phyloP scores from a whole-genome alignment of 1,140 invertebrate species.

The Magallana angulata region DNA sequence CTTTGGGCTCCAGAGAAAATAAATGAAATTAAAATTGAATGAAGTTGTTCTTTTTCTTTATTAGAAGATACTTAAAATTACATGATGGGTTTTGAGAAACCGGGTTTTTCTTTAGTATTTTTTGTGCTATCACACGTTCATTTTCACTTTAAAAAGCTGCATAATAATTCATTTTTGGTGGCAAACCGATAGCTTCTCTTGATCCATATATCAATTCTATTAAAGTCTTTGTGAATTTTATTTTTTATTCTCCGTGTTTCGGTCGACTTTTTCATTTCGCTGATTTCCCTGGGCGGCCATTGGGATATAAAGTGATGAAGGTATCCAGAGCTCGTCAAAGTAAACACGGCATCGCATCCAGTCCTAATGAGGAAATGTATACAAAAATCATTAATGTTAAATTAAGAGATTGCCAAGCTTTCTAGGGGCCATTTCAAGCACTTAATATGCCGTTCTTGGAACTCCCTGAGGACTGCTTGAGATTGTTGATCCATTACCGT shows the following conservation, averaged over 20 bases:
- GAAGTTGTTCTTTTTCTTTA: too few species aligned
- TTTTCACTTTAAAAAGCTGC: not conserved
- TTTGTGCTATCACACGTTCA: not conserved
- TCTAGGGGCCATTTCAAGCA: slow-evolving; percentile 34
- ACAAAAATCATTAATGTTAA: slow-evolving; percentile 38
- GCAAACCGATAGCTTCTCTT: slow-evolving; percentile 18
- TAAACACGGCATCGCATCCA: not conserved
- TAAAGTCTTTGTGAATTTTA: slow-evolving; percentile 38
- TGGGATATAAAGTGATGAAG: slow-evolving; percentile 31
- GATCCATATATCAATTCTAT: slow-evolving; percentile 29
- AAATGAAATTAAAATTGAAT: too few species aligned
- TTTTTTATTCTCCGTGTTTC: slow-evolving; percentile 21
- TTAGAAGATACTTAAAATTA: too few species aligned
- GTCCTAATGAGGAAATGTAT: slow-evolving; percentile 31
- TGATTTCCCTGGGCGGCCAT: slow-evolving; percentile 31
- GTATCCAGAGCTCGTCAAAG: not conserved
- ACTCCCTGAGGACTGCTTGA: not conserved
- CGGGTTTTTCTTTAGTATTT: too few species aligned
- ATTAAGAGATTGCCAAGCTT: slow-evolving; percentile 29
- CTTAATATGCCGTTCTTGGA: slow-evolving; percentile 25
- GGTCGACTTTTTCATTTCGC: slow-evolving; percentile 25
- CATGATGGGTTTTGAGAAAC: too few species aligned
- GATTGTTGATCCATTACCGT: slow-evolving; percentile 28
- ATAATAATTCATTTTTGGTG: not conserved
- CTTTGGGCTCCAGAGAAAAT: too few species aligned